Base-by-base conservation (phyloP, 2,797 vertebrate species). In the Leptatherina wallacei region DNA sequence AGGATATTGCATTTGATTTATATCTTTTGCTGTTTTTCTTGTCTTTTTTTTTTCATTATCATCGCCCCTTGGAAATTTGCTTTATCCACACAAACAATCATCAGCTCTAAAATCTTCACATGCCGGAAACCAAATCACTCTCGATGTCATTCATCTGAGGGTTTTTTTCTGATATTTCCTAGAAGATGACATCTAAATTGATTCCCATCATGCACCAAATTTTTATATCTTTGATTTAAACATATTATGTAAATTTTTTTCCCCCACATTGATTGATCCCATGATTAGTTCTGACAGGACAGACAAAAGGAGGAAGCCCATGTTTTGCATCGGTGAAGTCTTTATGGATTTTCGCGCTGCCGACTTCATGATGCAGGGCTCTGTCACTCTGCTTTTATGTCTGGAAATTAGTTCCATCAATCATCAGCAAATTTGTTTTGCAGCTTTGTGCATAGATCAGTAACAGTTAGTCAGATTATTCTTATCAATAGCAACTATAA, bases 221-320 rank as follows among this genome's bases (percentile, higher is more conserved):
- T 80, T 85, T 71, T 84, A 89, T 90, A 83, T 88, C 71, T 84
- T 77, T 85, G 85, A 85, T 85, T 78, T 77, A 69, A 67, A 44
- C 14, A 13, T 57, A 30, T 81, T 86, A 86, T 90, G 84, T 68
- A 89, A 86, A 88, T 89, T 10, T 86, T 86, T 22, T 27, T 7
- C 33, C 47, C 38, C 27, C 54, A 33, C 73, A 32, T 36, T 76
- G 82, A 87, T 85, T 84, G 78, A 85, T 87, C 65, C 54, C 27
- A 22, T 86, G 86, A 90, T 92, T 87, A 84, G 85, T 85, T 90
- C 70, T 89, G 90, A 89, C 91, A 88, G 69, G 82, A 70, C 36
- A 74, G 72, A 80, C 60, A 84, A 82, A 80, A 63, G 8, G 18
- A 73, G 73, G 76, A 75, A 71, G 79, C 80, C 71, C 36, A 16